Conservation (phyloP, 2,888 invertebrate species). For the Girardia tigrina region DNA sequence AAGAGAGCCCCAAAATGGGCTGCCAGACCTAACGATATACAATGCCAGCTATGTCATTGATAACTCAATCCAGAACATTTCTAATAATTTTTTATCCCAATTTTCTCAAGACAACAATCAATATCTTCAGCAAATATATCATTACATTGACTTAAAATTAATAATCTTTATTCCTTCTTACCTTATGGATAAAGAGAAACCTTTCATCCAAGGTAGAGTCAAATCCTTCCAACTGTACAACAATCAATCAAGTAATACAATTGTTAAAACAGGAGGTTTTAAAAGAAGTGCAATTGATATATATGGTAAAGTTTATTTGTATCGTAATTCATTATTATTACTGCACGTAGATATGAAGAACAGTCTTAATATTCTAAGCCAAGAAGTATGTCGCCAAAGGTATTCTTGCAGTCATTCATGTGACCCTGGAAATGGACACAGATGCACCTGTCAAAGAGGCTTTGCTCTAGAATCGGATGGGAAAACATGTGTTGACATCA, state of each 20-base stretch:
- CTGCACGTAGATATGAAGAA: constrained; percentile 17
- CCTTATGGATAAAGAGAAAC: neutral
- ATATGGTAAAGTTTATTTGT: constrained; percentile 28
- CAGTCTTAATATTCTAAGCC: neutral
- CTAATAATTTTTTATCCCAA: neutral
- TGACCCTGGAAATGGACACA: constrained; percentile 28
- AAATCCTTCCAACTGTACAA: constrained; percentile 14
- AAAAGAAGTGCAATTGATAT: constrained; percentile 1
- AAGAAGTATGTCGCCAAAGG: neutral
- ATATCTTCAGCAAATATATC: neutral
- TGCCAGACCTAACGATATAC: neutral
- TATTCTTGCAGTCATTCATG: constrained; percentile 24
- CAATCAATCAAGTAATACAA: constrained; percentile 25
- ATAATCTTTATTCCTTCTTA: constrained; percentile 11
- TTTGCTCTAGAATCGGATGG: neutral
- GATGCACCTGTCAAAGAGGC: constrained; percentile 26
- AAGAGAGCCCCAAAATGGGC: neutral
- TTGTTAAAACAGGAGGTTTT: neutral
- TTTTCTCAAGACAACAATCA: neutral
- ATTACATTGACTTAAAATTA: neutral
- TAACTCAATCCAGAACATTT: neutral
- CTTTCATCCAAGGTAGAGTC: neutral
- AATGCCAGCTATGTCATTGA: constrained; percentile 2
- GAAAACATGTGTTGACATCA: neutral
- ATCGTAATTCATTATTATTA: neutral